Conservation (phyloP, 2,888 invertebrate species). For the Hydriomena furcata region DNA sequence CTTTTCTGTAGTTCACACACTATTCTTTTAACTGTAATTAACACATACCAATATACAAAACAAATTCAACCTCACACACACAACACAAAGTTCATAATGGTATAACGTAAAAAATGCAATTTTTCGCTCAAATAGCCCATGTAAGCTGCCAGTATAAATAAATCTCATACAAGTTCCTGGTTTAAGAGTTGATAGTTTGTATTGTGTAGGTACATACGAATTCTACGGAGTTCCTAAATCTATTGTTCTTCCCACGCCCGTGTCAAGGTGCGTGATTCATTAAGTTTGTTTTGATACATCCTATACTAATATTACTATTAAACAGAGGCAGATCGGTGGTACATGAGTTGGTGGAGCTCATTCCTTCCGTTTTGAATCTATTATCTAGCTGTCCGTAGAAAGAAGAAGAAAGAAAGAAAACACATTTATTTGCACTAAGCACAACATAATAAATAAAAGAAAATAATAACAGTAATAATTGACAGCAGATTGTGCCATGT, state of each 20-base stretch:
- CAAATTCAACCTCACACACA: neutral
- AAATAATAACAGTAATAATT: no score
- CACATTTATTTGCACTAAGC: no score
- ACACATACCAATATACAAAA: no score
- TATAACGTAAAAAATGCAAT: neutral
- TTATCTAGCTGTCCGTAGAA: no score
- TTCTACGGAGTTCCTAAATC: conserved; percentile 40
- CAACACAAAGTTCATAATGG: neutral
- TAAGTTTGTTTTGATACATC: conserved; percentile 17
- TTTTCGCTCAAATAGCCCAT: neutral
- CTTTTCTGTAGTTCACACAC: conserved; percentile 2
- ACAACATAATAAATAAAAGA: no score
- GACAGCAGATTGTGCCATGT: no score
- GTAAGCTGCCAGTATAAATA: neutral
- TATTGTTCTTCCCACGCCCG: conserved; percentile 66
- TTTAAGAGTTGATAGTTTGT: conserved; percentile 25
- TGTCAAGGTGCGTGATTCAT: conserved; percentile 62
- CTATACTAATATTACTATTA: conserved; percentile 8
- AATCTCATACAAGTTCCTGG: conserved; percentile 28
- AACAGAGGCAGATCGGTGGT: conserved; percentile 1
- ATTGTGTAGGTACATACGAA: conserved; percentile 20
- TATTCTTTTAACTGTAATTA: neutral
- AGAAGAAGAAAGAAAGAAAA: no score
- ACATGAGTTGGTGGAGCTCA: neutral
- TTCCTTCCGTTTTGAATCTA: no score